Evolutionary conservation across 2,113 vertebrate genomes (phyloP).

Genomic region (Paralichthys olivaceus): DNA sequence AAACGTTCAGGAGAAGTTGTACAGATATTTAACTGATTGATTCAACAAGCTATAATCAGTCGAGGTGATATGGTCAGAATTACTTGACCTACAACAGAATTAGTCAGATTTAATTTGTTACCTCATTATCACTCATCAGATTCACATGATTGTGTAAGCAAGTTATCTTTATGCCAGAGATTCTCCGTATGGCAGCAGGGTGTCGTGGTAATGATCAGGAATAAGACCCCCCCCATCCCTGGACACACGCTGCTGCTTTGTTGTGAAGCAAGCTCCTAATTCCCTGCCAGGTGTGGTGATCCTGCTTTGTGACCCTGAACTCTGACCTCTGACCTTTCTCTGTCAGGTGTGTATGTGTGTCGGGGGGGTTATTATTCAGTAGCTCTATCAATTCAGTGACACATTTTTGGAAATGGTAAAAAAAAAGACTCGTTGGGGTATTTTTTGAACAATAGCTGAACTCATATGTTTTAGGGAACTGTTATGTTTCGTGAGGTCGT

Average conservation of each 20-base stretch:
- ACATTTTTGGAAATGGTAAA: too few relatives aligned
- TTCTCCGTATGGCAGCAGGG: constrained; percentile 1
- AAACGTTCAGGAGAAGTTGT: constrained; percentile 8
- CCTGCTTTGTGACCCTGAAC: constrained; percentile 24
- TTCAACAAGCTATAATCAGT: too few relatives aligned
- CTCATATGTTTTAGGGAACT: neutral
- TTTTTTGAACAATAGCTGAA: too few relatives aligned
- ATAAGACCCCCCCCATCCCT: neutral
- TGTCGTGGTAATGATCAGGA: neutral
- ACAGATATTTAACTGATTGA: too few relatives aligned
- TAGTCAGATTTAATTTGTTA: too few relatives aligned
- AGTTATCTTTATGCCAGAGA: neutral
- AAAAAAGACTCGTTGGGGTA: too few relatives aligned
- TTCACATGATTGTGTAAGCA: neutral
- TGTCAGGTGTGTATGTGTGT: too few relatives aligned
- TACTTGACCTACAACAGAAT: too few relatives aligned
- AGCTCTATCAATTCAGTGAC: neutral
- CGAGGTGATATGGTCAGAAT: too few relatives aligned
- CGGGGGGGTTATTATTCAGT: neutral
- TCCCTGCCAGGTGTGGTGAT: constrained; percentile 25
- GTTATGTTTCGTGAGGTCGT: too few relatives aligned
- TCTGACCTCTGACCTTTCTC: constrained; percentile 35
- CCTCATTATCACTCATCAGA: too few relatives aligned
- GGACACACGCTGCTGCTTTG: constrained; percentile 19
- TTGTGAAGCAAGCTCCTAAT: constrained; percentile 17